These are phyloP conservation scores for Anoplopoma fimbria DNA, from an alignment of 2,113 vertebrate genomes.

Conservation along the genomic window DNA sequence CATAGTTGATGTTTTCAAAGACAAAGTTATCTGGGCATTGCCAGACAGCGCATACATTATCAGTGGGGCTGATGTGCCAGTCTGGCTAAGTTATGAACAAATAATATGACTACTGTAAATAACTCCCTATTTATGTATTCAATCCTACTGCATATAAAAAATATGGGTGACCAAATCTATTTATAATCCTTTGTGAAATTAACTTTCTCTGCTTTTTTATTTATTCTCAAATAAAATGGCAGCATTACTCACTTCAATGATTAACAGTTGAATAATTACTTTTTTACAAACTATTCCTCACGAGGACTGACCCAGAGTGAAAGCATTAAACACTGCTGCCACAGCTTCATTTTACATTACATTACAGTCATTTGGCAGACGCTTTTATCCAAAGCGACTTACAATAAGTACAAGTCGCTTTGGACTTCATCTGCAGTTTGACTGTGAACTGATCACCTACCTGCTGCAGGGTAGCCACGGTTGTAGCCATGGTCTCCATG, in stretches of 20 bases:
- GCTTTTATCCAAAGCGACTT: too few species aligned
- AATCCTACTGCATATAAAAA: background rate
- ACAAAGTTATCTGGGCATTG: conserved; percentile 21
- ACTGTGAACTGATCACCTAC: conserved; percentile 77
- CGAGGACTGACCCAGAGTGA: background rate
- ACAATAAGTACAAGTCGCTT: too few species aligned
- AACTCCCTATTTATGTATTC: background rate
- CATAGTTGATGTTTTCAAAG: conserved; percentile 36
- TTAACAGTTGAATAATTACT: background rate
- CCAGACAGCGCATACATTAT: conserved; percentile 42
- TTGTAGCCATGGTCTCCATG: conserved; percentile 78
- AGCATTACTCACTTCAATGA: background rate
- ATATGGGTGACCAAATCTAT: background rate
- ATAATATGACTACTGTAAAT: conserved; percentile 6
- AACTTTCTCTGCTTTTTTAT: background rate
- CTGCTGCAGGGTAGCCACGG: conserved; percentile 72
- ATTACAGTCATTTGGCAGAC: too few species aligned
- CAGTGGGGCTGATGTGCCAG: conserved; percentile 30
- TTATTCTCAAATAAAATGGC: background rate
- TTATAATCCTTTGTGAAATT: background rate
- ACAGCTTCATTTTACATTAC: background rate
- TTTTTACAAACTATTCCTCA: background rate
- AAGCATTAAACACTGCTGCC: background rate
- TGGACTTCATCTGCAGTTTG: background rate
- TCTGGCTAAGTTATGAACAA: conserved; percentile 11